Conservation (phyloP, 1,140 invertebrate species). For the roundworm (Caenorhabditis elegans) region DNA sequence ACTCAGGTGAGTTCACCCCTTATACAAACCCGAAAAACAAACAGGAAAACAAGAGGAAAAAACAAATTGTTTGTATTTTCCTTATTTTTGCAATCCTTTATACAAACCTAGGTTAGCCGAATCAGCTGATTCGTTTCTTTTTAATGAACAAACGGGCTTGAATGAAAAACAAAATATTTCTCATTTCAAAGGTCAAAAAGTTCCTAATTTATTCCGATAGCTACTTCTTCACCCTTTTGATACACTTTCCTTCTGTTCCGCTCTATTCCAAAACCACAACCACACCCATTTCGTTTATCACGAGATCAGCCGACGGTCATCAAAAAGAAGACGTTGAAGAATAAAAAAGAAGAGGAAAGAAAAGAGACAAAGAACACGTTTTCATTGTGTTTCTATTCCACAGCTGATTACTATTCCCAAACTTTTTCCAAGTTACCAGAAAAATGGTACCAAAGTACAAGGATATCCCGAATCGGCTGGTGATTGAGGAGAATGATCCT, state of each 20-base stretch:
- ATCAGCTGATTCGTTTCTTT: no score
- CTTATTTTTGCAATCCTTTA: no score
- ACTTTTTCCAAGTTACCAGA: background rate
- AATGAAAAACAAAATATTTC: no score
- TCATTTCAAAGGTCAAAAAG: no score
- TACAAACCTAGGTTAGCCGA: no score
- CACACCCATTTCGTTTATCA: conserved; percentile 9
- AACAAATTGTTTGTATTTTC: no score
- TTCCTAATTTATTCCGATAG: no score
- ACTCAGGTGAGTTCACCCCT: background rate
- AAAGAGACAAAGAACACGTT: background rate
- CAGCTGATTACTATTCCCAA: conserved; percentile 8
- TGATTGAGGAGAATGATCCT: conserved; percentile 34
- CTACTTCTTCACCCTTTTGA: background rate
- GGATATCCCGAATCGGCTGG: conserved; percentile 40
- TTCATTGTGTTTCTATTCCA: background rate
- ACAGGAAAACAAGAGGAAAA: no score
- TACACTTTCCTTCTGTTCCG: background rate
- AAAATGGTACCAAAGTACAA: conserved; percentile 15
- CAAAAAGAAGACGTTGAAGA: background rate
- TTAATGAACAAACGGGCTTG: no score
- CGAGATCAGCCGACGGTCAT: background rate
- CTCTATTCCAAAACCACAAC: background rate
- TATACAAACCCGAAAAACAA: no score
- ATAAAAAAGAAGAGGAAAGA: background rate